Evolutionary conservation across 2,888 invertebrate genomes (phyloP), one percentile per base, ranked within the genome.

Genomic region (Euspilapteryx auroguttella): DNA sequence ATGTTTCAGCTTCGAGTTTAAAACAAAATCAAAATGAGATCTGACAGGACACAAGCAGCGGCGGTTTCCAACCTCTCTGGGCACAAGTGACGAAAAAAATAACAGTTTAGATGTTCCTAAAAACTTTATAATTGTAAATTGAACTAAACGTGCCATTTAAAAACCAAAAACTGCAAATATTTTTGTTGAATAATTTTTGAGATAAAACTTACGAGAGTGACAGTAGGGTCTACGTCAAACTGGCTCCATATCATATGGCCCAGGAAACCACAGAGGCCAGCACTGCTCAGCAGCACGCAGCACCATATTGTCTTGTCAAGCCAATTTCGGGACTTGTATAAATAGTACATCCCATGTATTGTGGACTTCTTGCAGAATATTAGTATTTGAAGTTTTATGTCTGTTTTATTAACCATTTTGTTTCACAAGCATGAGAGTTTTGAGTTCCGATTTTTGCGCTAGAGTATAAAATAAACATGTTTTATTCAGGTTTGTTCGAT

Each of bases 161-260:
- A n/a, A n/a, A n/a, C n/a, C n/a, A n/a, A n/a, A n/a, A n/a, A n/a
- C n/a, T n/a, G n/a, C n/a, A n/a, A n/a, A n/a, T n/a, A n/a, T n/a
- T n/a, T n/a, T n/a, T n/a, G n/a, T n/a, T n/a, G n/a, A n/a, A n/a
- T n/a, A n/a, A n/a, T n/a, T n/a, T n/a, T n/a, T n/a, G n/a, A n/a
- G n/a, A n/a, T n/a, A n/a, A 6, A 24, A 48, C 57, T 50, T 37
- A 68, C 73, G 42, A 73, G 59, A 25, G 62, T 71, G 12, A 69
- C 54, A 0, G 73, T 69, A 6, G 73, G 73, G 28, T 69, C 61
- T 4, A 45, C 36, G 1, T 45, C 41, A 14, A 55, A 71, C 34
- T 66, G 69, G 9, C 49, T 36, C 65, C 64, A 66, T 9, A 71
- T 68, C 59, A 66, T 63, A 5, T 55, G 52, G 5, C 69, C 44